Percentiles rank a stretch among this genome's conserved stretches.
Conservation (phyloP, 2,888 invertebrate species). For the Drosophila macrothrix region DNA sequence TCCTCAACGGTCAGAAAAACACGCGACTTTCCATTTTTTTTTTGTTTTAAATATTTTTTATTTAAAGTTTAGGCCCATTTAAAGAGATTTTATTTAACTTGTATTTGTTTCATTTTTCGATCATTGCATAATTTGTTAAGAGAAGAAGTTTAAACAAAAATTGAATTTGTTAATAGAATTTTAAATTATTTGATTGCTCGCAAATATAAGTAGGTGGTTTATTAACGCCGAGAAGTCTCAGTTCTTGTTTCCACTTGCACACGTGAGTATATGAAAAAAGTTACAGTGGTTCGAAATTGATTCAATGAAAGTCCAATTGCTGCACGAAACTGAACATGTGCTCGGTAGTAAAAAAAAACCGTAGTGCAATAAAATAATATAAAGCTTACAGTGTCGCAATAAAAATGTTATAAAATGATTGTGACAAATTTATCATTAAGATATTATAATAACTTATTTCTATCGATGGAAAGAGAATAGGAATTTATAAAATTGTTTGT, state of each 20-base stretch:
- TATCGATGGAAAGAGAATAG: background rate
- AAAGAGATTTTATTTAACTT: conserved; percentile 51
- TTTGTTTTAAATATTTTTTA: conserved; percentile 52
- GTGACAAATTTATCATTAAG: background rate
- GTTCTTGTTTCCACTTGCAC: conserved; percentile 21
- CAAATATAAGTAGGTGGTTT: conserved; percentile 5
- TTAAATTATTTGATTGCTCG: conserved; percentile 19
- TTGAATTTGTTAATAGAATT: conserved; percentile 37
- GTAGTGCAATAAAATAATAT: background rate
- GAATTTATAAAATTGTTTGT: background rate
- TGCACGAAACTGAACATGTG: conserved; percentile 14
- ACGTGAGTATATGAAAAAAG: conserved; percentile 41
- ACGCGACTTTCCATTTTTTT: conserved; percentile 33
- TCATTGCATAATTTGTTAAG: conserved; percentile 51
- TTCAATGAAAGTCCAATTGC: conserved; percentile 2
- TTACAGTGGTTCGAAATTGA: conserved; percentile 36
- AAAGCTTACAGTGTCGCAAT: background rate
- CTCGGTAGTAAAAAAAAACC: background rate
- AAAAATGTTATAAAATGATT: background rate
- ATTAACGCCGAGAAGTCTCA: conserved; percentile 1
- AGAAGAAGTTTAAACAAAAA: conserved; percentile 52
- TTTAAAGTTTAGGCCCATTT: conserved; percentile 44
- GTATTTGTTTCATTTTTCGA: conserved; percentile 47
- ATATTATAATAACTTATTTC: background rate
- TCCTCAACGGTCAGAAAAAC: conserved; percentile 1